Conservation (phyloP, 2,797 vertebrate species). For the Lutjanus campechanus region DNA sequence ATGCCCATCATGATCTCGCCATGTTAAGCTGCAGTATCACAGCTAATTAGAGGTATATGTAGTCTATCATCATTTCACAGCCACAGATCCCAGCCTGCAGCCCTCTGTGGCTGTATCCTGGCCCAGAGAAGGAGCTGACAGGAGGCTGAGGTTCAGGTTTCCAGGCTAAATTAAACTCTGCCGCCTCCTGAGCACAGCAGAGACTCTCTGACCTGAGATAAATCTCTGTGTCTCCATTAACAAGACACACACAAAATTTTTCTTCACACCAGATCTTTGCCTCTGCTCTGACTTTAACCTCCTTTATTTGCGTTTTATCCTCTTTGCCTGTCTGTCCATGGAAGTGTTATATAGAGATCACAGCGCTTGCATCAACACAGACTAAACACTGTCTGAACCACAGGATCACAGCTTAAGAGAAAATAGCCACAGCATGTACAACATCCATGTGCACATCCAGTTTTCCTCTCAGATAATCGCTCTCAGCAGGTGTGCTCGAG, state of each 20-base stretch:
- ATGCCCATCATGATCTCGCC: background rate
- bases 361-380: background rate
- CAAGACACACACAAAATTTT: constrained; percentile 3
- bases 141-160: constrained; percentile 67
- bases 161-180: constrained; percentile 82
- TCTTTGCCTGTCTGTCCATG: background rate
- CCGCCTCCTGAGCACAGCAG: constrained; percentile 49
- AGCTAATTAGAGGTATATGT: constrained; percentile 9
- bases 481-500: constrained; percentile 37
- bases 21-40: background rate
- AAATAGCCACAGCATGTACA: constrained; percentile 35
- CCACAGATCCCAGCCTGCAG: constrained; percentile 7
- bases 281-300: background rate
- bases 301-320: background rate
- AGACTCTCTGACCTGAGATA: constrained; percentile 73
- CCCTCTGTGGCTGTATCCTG: constrained; percentile 1
- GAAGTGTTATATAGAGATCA: background rate
- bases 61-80: constrained; percentile 12
- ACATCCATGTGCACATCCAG: constrained; percentile 33
- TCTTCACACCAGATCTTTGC: background rate
- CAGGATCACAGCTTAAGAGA: constrained; percentile 22
- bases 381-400: constrained; percentile 12
- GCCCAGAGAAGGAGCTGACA: constrained; percentile 63
- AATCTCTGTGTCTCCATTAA: constrained; percentile 55
- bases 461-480: constrained; percentile 40